These are phyloP conservation scores for Heliothis peltigera DNA, from an alignment of 2,888 invertebrate species.

Conservation along the genomic window DNA sequence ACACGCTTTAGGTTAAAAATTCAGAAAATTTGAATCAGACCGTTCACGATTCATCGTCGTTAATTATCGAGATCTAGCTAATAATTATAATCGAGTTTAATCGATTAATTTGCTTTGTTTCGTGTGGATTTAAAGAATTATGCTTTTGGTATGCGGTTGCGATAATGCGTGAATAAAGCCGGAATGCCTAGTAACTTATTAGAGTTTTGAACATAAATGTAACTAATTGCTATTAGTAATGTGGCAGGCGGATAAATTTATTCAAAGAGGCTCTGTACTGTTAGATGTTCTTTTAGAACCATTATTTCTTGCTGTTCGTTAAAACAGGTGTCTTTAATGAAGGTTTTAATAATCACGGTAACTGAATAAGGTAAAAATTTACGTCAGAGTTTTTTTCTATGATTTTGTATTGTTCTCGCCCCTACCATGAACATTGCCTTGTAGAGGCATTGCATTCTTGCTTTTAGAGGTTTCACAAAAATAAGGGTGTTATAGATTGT, in stretches of 20 bases:
- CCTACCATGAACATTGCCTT: not conserved
- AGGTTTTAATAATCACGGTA: not conserved
- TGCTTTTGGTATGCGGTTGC: slow-evolving; percentile 1
- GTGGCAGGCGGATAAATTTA: slow-evolving; percentile 28
- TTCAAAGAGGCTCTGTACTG: not conserved
- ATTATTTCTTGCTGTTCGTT: not conserved
- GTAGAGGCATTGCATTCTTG: too few relatives aligned
- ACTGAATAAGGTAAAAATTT: not conserved
- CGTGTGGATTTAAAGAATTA: slow-evolving; percentile 11
- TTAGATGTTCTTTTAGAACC: not conserved
- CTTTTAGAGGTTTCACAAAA: too few relatives aligned
- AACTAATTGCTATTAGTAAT: slow-evolving; percentile 27
- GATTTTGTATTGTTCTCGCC: not conserved
- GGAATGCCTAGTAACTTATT: slow-evolving; percentile 2
- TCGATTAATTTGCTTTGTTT: slow-evolving; percentile 6
- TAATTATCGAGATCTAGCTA: slow-evolving; percentile 15
- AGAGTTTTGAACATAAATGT: slow-evolving; percentile 5
- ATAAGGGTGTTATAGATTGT: too few relatives aligned
- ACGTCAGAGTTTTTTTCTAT: not conserved
- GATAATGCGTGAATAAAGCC: not conserved
- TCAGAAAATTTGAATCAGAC: slow-evolving; percentile 9
- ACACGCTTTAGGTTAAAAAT: slow-evolving; percentile 1
- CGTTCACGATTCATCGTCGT: slow-evolving; percentile 8
- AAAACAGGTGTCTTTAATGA: not conserved
- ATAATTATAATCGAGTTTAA: slow-evolving; percentile 22